phyloP scores from a whole-genome alignment of 2,888 invertebrate genomes.

The Chydorus sphaericus region DNA sequence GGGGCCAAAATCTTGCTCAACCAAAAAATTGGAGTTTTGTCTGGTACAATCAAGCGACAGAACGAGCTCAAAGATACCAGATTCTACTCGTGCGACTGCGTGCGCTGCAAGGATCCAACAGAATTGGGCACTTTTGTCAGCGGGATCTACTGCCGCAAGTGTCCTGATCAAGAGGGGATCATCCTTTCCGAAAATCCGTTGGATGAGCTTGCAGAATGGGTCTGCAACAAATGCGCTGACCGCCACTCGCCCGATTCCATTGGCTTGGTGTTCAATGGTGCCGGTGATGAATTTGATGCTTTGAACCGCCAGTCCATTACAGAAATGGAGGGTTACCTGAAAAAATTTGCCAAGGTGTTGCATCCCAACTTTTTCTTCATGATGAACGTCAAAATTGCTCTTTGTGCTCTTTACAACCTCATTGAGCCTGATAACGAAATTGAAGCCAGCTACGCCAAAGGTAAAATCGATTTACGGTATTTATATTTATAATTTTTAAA shows the following conservation, averaged over 20 bases:
- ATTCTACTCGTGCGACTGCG: slow-evolving; percentile 57
- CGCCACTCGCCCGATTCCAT: not conserved
- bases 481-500: too few relatives aligned
- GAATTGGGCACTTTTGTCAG: slow-evolving; percentile 59
- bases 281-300: slow-evolving; percentile 19
- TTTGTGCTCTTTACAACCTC: too few relatives aligned
- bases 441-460: too few relatives aligned
- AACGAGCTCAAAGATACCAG: slow-evolving; percentile 58
- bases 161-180: slow-evolving; percentile 37
- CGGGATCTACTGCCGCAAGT: slow-evolving; percentile 48
- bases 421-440: too few relatives aligned
- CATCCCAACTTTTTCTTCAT: slow-evolving; percentile 57
- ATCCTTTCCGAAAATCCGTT: slow-evolving; percentile 44
- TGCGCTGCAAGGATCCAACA: slow-evolving; percentile 52
- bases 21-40: slow-evolving; percentile 67
- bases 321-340: slow-evolving; percentile 14
- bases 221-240: slow-evolving; percentile 25
- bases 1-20: slow-evolving; percentile 63
- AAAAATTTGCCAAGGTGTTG: slow-evolving; percentile 37
- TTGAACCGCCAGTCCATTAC: slow-evolving; percentile 15
- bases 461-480: too few relatives aligned
- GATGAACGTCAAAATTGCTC: slow-evolving; percentile 53
- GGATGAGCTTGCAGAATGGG: slow-evolving; percentile 20
- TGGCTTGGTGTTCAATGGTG: slow-evolving; percentile 7
- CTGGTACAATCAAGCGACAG: slow-evolving; percentile 60